Percentiles rank a stretch among this genome's conserved stretches.
Conservation (phyloP, 2,797 vertebrate species). For the Oreochromis grahami region DNA sequence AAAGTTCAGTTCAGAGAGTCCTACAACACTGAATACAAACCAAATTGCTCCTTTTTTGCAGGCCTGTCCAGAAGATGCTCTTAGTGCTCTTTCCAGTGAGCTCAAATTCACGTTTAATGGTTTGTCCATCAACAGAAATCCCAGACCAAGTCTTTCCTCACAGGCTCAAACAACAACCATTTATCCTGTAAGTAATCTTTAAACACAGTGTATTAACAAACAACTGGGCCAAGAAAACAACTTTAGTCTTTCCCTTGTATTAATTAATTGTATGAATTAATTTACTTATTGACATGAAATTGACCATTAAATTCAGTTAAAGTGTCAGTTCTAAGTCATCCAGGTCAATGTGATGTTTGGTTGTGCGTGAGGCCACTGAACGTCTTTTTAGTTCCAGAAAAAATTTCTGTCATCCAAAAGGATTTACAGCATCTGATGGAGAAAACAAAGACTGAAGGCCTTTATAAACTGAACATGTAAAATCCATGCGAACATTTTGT, state of each 20-base stretch:
- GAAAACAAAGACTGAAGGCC: background rate
- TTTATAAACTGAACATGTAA: background rate
- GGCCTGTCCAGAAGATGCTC: constrained; percentile 78
- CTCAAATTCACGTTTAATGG: constrained; percentile 74
- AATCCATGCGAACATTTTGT: background rate
- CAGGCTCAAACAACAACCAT: constrained; percentile 25
- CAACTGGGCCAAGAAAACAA: background rate
- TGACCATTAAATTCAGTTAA: background rate
- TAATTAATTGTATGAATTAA: background rate
- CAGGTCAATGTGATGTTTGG: background rate
- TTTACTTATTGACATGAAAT: background rate
- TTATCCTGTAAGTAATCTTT: constrained; percentile 55
- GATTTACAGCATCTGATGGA: background rate
- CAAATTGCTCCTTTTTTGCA: constrained; percentile 9
- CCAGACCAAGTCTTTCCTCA: constrained; percentile 64
- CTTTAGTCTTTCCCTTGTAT: background rate
- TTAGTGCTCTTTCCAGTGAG: constrained; percentile 71
- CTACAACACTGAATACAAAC: background rate
- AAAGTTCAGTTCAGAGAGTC: background rate
- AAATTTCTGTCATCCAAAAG: background rate
- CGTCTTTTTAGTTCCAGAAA: background rate
- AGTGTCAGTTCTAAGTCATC: background rate
- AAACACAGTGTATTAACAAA: background rate
- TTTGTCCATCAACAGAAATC: constrained; percentile 22
- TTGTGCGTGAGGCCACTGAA: background rate